Conservation (phyloP, 1,140 invertebrate species). For the Euura saliciscinereae region DNA sequence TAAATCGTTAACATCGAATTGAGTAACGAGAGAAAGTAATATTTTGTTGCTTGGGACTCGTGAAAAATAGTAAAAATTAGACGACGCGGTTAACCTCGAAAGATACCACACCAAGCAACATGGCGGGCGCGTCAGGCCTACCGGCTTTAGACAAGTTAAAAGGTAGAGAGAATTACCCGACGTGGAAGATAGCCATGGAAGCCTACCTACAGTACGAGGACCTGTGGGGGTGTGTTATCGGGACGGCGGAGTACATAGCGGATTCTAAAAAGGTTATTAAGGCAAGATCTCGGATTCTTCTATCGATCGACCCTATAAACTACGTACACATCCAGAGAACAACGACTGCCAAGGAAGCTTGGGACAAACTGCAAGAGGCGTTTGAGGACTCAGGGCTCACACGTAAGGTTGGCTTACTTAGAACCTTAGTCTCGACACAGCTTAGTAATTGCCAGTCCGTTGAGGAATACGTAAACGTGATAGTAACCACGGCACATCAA, state of each 20-base stretch:
- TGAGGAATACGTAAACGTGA: constrained; percentile 43
- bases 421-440: constrained; percentile 33
- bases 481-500: constrained; percentile 39
- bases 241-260: no score
- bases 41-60: no score
- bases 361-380: no score
- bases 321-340: constrained; percentile 35
- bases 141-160: constrained; percentile 36
- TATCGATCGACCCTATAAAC: no score
- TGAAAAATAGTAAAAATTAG: no score
- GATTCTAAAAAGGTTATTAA: constrained; percentile 32
- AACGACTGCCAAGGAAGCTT: no score
- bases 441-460: constrained; percentile 35
- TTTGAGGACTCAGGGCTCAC: no score
- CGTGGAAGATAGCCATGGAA: constrained; percentile 41
- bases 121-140: no score
- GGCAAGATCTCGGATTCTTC: constrained; percentile 36
- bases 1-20: no score
- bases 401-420: constrained; percentile 39
- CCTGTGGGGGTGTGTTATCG: constrained; percentile 36
- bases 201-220: constrained; percentile 39
- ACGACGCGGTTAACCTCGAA: no score
- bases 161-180: constrained; percentile 39
- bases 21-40: no score
- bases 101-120: no score